Conservation (phyloP, 2,113 vertebrate genomes). For the Microcebus lehilahytsara region DNA sequence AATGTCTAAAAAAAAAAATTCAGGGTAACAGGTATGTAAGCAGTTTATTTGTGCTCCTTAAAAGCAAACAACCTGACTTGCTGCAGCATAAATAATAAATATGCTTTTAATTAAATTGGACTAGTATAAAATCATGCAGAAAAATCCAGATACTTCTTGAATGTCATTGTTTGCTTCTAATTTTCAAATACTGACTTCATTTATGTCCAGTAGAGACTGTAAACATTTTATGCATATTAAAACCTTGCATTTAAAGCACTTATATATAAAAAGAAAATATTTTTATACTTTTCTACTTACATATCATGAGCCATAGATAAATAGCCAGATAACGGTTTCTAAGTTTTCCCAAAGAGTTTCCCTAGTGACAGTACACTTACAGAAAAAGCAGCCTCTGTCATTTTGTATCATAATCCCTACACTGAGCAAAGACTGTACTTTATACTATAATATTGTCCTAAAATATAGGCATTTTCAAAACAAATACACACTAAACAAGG, state of each 20-base stretch:
- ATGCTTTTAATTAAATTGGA: background rate
- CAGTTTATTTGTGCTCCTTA: background rate
- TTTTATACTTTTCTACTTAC: slow-evolving; percentile 63
- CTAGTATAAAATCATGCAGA: background rate
- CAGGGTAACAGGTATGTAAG: background rate
- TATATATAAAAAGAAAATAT: background rate
- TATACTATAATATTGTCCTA: slow-evolving; percentile 81
- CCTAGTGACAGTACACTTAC: background rate
- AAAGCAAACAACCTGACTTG: background rate
- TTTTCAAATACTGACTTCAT: slow-evolving; percentile 8
- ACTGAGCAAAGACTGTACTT: slow-evolving; percentile 81
- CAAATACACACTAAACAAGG: background rate
- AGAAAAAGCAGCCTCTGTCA: slow-evolving; percentile 3
- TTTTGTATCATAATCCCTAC: slow-evolving; percentile 66
- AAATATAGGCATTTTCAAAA: slow-evolving; percentile 30
- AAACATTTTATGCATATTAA: background rate
- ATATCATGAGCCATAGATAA: slow-evolving; percentile 51
- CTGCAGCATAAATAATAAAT: background rate
- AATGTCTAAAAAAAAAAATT: slow-evolving; percentile 9
- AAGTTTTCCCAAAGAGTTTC: slow-evolving; percentile 74
- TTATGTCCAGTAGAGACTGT: background rate
- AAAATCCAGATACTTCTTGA: background rate
- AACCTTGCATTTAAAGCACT: background rate
- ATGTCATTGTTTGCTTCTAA: background rate
- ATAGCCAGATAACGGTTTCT: slow-evolving; percentile 33